Evolutionary conservation across 1,140 invertebrate species (phyloP).

Genomic region (Papilio xuthus): DNA sequence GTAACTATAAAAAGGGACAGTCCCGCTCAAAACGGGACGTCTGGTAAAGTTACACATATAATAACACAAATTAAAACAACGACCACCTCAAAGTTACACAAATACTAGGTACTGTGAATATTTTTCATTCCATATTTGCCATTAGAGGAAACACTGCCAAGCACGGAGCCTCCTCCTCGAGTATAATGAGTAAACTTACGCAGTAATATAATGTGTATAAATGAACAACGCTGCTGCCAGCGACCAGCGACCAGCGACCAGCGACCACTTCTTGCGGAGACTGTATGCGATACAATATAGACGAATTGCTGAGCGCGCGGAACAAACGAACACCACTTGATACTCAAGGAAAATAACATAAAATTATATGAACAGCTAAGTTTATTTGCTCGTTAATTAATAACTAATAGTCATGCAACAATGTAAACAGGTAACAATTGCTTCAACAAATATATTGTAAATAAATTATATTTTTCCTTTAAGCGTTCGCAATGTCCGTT

Average conservation of each 20-base stretch:
- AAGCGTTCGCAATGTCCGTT: not conserved
- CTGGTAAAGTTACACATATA: no score
- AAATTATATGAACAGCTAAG: conserved; percentile 17
- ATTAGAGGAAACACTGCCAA: not conserved
- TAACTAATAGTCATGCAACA: not conserved
- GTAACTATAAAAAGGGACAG: no score
- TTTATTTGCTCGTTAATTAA: not conserved
- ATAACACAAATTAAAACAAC: no score
- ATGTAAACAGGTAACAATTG: not conserved
- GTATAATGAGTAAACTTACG: not conserved
- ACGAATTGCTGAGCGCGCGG: no score
- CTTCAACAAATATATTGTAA: not conserved
- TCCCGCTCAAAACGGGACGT: no score
- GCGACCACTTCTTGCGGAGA: not conserved
- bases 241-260: no score
- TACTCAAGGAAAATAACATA: conserved; percentile 23
- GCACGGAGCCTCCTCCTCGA: not conserved
- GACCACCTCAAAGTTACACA: no score
- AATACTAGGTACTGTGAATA: no score
- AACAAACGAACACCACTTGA: conserved; percentile 28
- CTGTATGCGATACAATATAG: not conserved
- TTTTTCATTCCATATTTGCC: no score
- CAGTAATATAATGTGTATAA: not conserved
- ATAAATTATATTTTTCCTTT: not conserved
- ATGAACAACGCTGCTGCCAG: no score